Base-by-base conservation (phyloP, 2,113 vertebrate genomes). In the Leptobrachium leishanense region DNA sequence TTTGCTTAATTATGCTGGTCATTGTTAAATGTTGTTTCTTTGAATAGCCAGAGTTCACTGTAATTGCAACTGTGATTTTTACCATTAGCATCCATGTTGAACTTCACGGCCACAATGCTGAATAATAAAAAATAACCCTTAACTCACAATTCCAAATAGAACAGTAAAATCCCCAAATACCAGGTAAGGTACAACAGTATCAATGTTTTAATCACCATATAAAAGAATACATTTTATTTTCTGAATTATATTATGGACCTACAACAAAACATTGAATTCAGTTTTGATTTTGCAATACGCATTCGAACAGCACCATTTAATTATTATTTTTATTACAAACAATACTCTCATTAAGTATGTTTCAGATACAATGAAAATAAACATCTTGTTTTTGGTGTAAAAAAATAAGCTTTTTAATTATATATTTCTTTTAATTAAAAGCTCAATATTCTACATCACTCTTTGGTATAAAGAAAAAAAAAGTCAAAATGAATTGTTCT, bases 391-490 rank as follows among this genome's bases (percentile, higher is more conserved):
- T 15, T 5, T 69, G 68, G 20, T 41, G 15, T 77, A 77, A 42
- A 77, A 77, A 77, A 77, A 77, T 77, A 77, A 5, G 66, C 43
- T 70, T 46, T 77, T 62, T 69, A 41, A 63, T 46, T 9, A 77
- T 9, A 10, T 46, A 31, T 44, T 5, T 44, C 63, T 62, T 59
- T 59, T 44, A 2, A 68, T 69, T 50, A 46, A 70, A 70, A 62
- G 42, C 43, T 46, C 53, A 6, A 59, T 8, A 50, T 59, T 71
- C 68, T 77, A 77, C 62, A 67, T 70, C 76, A 77, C 76, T 46
- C 70, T 77, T 70, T 70, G 76, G 76, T 77, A 70, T 77, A n/a
- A 70, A 77, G 76, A 71, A 77, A 72, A 39, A 72, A 40, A 12
- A 59, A 15, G 55, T 12, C 13, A 59, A 3, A 59, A 59, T 12